phyloP scores from a whole-genome alignment of 2,888 invertebrate species.

The Agonum fuliginosum region DNA sequence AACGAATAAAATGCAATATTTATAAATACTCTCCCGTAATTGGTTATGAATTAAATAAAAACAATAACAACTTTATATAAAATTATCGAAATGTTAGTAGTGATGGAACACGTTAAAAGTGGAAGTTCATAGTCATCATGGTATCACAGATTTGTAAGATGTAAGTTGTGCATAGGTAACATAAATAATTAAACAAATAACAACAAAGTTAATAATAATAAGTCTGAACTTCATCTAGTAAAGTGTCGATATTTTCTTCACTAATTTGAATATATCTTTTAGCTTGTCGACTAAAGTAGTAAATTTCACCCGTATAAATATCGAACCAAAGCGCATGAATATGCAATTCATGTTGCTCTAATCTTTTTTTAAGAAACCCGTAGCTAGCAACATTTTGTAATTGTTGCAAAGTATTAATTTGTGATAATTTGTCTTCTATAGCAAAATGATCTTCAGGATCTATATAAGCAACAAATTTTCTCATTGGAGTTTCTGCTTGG shows the following conservation, averaged over 20 bases:
- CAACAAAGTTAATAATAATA: constrained; percentile 81
- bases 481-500: constrained; percentile 89
- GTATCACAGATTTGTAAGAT: constrained; percentile 27
- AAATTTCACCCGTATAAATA: constrained; percentile 96
- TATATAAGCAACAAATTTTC: constrained; percentile 94
- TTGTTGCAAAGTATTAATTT: constrained; percentile 95
- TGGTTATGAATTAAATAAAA: constrained; percentile 15
- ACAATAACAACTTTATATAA: not conserved
- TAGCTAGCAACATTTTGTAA: constrained; percentile 95
- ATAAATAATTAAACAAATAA: not conserved
- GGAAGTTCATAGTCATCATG: not conserved
- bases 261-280: constrained; percentile 91
- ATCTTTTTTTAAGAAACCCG: constrained; percentile 88
- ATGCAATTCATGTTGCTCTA: constrained; percentile 88
- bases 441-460: constrained; percentile 93
- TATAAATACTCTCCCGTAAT: not conserved
- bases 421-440: constrained; percentile 94
- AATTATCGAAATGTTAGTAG: not conserved
- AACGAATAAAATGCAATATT: not conserved
- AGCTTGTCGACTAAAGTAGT: constrained; percentile 91
- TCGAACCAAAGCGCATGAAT: constrained; percentile 98
- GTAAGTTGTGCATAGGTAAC: constrained; percentile 14
- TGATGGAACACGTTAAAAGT: not conserved
- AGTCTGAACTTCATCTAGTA: constrained; percentile 85
- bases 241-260: constrained; percentile 84